Conservation (phyloP, 2,888 invertebrate species). For the Ormia ochracea region DNA sequence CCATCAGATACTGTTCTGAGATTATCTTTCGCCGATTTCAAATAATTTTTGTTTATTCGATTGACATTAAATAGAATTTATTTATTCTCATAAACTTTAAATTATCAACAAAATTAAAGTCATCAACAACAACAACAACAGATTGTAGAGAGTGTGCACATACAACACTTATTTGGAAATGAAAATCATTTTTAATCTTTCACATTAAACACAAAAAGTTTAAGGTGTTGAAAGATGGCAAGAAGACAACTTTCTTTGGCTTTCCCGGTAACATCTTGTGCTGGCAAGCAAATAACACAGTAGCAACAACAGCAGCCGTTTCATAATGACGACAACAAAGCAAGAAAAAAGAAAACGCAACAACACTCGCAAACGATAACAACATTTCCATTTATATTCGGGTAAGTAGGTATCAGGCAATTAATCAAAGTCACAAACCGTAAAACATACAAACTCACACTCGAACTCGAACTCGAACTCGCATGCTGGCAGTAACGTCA, state of each 20-base stretch:
- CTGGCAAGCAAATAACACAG: conserved; percentile 5
- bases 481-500: not conserved
- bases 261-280: conserved; percentile 39
- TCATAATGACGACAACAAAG: conserved; percentile 25
- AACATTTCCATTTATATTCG: conserved; percentile 58
- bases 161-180: conserved; percentile 4
- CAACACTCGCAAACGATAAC: conserved; percentile 31
- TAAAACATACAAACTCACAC: conserved; percentile 53
- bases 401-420: conserved; percentile 60
- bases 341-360: not conserved
- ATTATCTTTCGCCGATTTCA: no score
- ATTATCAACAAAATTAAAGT: no score
- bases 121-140: no score
- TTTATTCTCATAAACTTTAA: no score
- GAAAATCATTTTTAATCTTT: conserved; percentile 32
- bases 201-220: conserved; percentile 32
- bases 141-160: no score
- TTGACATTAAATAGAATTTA: no score
- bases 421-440: conserved; percentile 62
- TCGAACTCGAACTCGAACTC: not conserved
- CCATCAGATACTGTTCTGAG: no score
- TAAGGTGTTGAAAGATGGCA: conserved; percentile 54
- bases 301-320: conserved; percentile 4
- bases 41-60: no score
- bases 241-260: conserved; percentile 41